Evolutionary conservation across 2,888 invertebrate genomes (phyloP).

Genomic region (Phaonia tiefii): DNA sequence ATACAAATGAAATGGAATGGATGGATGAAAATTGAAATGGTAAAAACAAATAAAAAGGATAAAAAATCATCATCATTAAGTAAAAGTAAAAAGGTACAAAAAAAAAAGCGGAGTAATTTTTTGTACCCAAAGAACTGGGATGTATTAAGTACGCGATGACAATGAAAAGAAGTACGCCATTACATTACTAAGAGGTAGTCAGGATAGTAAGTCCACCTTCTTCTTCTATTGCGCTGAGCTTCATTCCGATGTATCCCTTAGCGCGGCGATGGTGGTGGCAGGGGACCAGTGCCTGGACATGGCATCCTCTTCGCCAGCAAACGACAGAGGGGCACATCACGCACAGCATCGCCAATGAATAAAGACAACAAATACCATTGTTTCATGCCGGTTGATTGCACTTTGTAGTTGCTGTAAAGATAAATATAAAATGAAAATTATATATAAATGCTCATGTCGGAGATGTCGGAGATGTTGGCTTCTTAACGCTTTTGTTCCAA

Average conservation of each 20-base stretch:
- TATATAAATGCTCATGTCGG: slow-evolving; percentile 43
- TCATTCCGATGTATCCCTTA: no score
- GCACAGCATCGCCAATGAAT: slow-evolving; percentile 92
- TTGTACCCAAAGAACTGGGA: slow-evolving; percentile 10
- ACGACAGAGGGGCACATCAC: slow-evolving; percentile 89
- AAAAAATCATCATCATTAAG: slow-evolving; percentile 43
- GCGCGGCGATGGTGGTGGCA: slow-evolving; percentile 77
- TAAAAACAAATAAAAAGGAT: slow-evolving; percentile 44
- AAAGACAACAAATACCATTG: slow-evolving; percentile 92
- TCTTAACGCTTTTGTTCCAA: slow-evolving; percentile 15
- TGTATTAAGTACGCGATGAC: slow-evolving; percentile 11
- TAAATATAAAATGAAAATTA: slow-evolving; percentile 58
- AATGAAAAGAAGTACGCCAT: slow-evolving; percentile 8
- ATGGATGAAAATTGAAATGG: slow-evolving; percentile 38
- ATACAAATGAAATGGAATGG: slow-evolving; percentile 11
- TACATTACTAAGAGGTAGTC: slow-evolving; percentile 63
- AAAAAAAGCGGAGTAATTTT: slow-evolving; percentile 36
- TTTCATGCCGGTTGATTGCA: slow-evolving; percentile 87
- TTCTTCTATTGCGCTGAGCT: slow-evolving; percentile 26
- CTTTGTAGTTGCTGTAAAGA: slow-evolving; percentile 87
- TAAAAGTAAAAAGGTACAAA: slow-evolving; percentile 30
- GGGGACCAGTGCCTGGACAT: slow-evolving; percentile 80
- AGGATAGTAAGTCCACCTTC: slow-evolving; percentile 55
- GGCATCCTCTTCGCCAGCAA: slow-evolving; percentile 88
- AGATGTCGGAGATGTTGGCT: not conserved